Evolutionary conservation across 2,888 invertebrate species (phyloP).

Genomic region (Eristalis arbustorum): DNA sequence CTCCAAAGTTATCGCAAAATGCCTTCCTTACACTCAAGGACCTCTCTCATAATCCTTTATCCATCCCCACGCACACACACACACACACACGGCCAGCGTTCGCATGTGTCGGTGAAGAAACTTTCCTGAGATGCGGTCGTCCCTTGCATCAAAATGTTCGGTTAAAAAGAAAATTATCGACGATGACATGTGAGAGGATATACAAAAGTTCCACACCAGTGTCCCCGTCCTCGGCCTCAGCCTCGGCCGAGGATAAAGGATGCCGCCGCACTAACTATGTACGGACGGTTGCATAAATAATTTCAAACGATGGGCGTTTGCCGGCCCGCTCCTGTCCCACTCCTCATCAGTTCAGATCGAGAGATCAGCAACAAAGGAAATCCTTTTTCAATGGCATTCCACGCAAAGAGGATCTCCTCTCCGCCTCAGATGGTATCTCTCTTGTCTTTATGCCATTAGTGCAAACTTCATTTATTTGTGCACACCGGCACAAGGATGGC

Average conservation of each 20-base stretch:
- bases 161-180: slow-evolving; percentile 68
- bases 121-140: slow-evolving; percentile 67
- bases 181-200: slow-evolving; percentile 67
- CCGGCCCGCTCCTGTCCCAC: background rate
- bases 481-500: slow-evolving; percentile 51
- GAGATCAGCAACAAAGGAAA: slow-evolving; percentile 56
- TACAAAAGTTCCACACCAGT: slow-evolving; percentile 26
- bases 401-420: slow-evolving; percentile 16
- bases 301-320: slow-evolving; percentile 22
- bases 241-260: slow-evolving; percentile 5
- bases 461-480: slow-evolving; percentile 69
- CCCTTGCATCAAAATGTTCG: slow-evolving; percentile 69
- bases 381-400: slow-evolving; percentile 65
- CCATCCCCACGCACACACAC: background rate
- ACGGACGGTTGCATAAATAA: slow-evolving; percentile 53
- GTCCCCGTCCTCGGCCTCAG: background rate
- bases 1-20: slow-evolving; percentile 64
- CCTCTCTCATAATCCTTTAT: slow-evolving; percentile 62
- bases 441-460: slow-evolving; percentile 60
- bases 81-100: background rate
- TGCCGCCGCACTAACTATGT: slow-evolving; percentile 14
- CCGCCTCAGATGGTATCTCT: slow-evolving; percentile 55
- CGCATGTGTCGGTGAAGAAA: slow-evolving; percentile 26
- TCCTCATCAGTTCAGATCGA: background rate
- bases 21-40: slow-evolving; percentile 21